Base-by-base conservation (phyloP, 2,888 invertebrate species). In the Notocelia uddmanniana region DNA sequence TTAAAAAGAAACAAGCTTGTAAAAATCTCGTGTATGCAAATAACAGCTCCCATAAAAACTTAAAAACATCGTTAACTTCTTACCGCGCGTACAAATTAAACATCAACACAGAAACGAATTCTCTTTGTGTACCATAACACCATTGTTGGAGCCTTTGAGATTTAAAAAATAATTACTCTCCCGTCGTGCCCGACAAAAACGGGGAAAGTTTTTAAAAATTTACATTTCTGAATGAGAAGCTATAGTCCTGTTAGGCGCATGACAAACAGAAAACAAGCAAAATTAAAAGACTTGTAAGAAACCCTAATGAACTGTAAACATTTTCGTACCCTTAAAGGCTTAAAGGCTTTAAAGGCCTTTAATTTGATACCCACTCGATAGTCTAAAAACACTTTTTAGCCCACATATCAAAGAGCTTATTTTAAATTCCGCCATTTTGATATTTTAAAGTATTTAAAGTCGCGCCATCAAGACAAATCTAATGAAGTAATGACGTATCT, bases 91-190 rank as follows among this genome's bases (percentile, higher is more conserved):
- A 52, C 50, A 52, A 52, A 63, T 63, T 19, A 63, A 63, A 52
- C 19, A 63, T 34, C 34, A 63, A 52, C 34, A 63, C 34, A 18
- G 18, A 19, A 45, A 26, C 13, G 15, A 10, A 54, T 50, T 23
- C 13, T 18, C 52, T 63, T 63, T 63, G 63, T 52, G 31, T 15
- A 48, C 50, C 21, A 34, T 34, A 52, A 19, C 15, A 19, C 63
- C 63, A 34, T 52, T 52, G 63, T 52, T 0, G 31, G 11, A 26
- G n/a, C 31, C 50, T 63, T 63, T 52, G 63, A 63, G 15, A 52
- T 63, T 63, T 52, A 52, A 63, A 63, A 63, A 63, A 63, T 63
- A 63, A 63, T 63, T 63, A 63, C 63, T 34, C 34, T 23, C 13
- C 55, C 8, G 26, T 26, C n/a, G 26, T n/a, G n/a, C 9, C 34